Base-by-base conservation (phyloP, 2,797 vertebrate genomes). In the Danio jaintianensis region DNA sequence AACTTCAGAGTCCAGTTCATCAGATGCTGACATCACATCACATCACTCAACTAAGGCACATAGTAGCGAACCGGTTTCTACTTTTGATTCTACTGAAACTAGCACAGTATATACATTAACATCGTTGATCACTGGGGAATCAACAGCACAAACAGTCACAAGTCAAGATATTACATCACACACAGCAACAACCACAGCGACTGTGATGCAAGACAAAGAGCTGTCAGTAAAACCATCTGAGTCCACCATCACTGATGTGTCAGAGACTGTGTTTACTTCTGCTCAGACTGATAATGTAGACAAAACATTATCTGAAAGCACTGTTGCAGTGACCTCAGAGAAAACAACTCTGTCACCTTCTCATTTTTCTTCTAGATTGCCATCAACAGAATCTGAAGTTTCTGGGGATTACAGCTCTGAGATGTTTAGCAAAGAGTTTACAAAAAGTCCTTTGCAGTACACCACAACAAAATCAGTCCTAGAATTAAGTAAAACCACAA, bases 241-340 rank as follows among this genome's bases (percentile, higher is more conserved):
- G 18, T 16, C 69, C 50, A 13, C 71, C 11, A 56, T 63, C 43
- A 80, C 43, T 43, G n/a, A 79, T 66, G n/a, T 56, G 15, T 83
- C 81, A 69, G 68, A 82, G 62, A 70, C 15, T 29, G n/a, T 74
- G 6, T 61, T 78, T 5, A 56, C 18, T 16, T 36, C 79, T 15
- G 77, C 5, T 8, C 53, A 84, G 36, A 73, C 55, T 36, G 82
- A 81, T 7, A 62, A 55, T 61, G 72, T 45, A 73, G 80, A 82
- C 62, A 63, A 73, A 36, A 61, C 56, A 67, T n/a, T n/a, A n/a
- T 13, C 15, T 61, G 38, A 45, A 52, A 52, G 48, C 48, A 52
- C 48, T 13, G 1, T n/a, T 47, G 67, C 38, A 38, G 66, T 53
- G 20, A n/a, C 9, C 48, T 18, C 43, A 13, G 15, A 43, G 3